Base-by-base conservation (phyloP, 2,888 invertebrate species). In the Aplocera efformata region DNA sequence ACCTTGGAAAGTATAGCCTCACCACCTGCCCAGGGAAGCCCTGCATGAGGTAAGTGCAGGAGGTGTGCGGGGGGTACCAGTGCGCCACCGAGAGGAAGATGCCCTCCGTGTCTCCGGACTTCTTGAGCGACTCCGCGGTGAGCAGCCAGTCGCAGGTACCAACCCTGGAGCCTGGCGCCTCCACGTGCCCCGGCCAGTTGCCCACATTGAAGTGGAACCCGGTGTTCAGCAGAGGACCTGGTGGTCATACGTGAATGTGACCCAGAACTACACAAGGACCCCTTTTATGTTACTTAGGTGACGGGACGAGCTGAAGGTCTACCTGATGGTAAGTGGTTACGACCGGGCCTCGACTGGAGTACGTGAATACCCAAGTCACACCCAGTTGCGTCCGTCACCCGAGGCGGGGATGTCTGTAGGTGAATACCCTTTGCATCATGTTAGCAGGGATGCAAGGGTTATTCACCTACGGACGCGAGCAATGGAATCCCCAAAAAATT, bases 201-300 rank as follows among this genome's bases (percentile, higher is more conserved):
- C 96, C 96, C 33, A 97, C 97, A 82, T 97, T 97, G 86, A 97
- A 97, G 80, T 97, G 97, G 75, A 97, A 97, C 3, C 97, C 97
- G 0, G 96, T 97, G 75, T 97, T 97, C 32, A 97, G 89, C 10
- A 97, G 86, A 0, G 97, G 97, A 26, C 96, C 92, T 92, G 63
- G 26, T 24, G 10, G 6, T 25, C 7, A 37, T 28, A 27, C 8
- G 23, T 2, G 7, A 32, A n/a, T 23, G 9, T 21, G 1, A 33
- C 6, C 5, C 21, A 10, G 6, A 27, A 10, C 10, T 7, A 10
- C 26, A 10, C 10, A 27, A 8, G 11, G 10, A 11, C 7, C n/a
- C n/a, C n/a, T n/a, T n/a, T n/a, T n/a, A n/a, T n/a, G n/a, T n/a
- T n/a, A n/a, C n/a, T n/a, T n/a, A n/a, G n/a, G n/a, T n/a, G n/a